Percentiles rank a stretch among this genome's conserved stretches.
phyloP scores from a whole-genome alignment of 2,888 invertebrate genomes.

The Rhabditophanes sp. region DNA sequence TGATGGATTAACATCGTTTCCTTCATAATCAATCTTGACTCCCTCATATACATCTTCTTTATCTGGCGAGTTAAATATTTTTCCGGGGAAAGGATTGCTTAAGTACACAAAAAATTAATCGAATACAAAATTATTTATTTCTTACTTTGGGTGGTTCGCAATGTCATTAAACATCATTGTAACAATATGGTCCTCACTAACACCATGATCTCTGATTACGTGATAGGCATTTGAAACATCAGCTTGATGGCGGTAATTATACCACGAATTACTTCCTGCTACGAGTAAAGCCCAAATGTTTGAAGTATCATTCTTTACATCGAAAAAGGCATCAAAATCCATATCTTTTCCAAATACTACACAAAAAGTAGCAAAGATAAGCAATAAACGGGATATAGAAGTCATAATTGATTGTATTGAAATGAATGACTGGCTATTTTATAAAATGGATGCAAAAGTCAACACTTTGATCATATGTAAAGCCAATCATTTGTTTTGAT shows the following conservation, averaged over 20 bases:
- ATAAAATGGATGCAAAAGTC: no score
- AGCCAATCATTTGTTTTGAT: no score
- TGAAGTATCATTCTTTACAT: no score
- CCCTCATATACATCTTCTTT: constrained; percentile 52
- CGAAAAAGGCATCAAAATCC: no score
- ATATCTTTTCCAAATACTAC: no score
- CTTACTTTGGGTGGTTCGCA: constrained; percentile 48
- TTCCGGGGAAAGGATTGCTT: constrained; percentile 52
- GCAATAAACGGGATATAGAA: no score
- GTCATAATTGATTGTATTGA: no score
- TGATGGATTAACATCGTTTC: constrained; percentile 50
- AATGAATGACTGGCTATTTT: no score
- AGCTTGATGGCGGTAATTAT: constrained; percentile 55
- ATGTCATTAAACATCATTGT: constrained; percentile 56
- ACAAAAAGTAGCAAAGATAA: no score
- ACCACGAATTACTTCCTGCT: constrained; percentile 52
- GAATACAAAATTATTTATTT: no score
- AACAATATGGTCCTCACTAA: constrained; percentile 51
- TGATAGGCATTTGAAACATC: constrained; percentile 54
- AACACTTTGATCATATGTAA: no score
- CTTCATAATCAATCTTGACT: constrained; percentile 51
- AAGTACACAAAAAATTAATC: no score
- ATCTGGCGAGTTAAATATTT: constrained; percentile 51
- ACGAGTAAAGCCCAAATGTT: constrained; percentile 52
- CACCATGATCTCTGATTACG: constrained; percentile 49